These are phyloP conservation scores for Gavialis gangeticus DNA, from an alignment of 2,113 vertebrate genomes.

Conservation along the genomic window DNA sequence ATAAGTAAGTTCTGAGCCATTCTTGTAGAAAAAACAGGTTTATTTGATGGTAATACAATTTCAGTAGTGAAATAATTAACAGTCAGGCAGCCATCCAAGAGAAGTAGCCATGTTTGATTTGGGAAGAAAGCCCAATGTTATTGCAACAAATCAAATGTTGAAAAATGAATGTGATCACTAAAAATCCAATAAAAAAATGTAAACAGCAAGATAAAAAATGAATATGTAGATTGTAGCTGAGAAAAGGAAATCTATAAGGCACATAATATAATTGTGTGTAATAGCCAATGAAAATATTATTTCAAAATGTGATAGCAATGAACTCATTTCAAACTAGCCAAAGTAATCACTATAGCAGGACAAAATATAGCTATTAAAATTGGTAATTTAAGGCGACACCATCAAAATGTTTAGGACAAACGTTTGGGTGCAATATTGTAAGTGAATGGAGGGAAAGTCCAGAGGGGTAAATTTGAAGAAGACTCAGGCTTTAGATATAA, in stretches of 20 bases:
- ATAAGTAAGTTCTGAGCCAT: background rate
- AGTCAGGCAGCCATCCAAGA: conserved; percentile 33
- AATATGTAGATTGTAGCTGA: background rate
- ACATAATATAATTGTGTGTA: background rate
- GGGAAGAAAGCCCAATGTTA: conserved; percentile 47
- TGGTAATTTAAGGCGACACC: background rate
- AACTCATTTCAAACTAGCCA: background rate
- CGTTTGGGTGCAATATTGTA: background rate
- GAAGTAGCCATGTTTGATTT: conserved; percentile 11
- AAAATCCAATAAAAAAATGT: conserved; percentile 51
- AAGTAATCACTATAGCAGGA: background rate
- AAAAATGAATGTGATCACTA: conserved; percentile 31
- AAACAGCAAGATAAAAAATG: conserved; percentile 12
- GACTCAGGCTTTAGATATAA: background rate
- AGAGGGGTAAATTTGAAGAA: background rate
- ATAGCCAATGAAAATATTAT: background rate
- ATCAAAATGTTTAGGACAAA: background rate
- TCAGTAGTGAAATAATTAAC: conserved; percentile 62
- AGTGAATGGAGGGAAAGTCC: background rate
- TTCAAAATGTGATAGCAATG: background rate
- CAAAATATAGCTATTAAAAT: background rate
- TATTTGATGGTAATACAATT: conserved; percentile 65
- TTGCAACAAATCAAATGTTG: conserved; percentile 45
- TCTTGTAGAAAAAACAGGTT: background rate
- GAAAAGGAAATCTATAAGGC: background rate